Conservation (phyloP, 2,797 vertebrate species). For the Xenopus petersii region DNA sequence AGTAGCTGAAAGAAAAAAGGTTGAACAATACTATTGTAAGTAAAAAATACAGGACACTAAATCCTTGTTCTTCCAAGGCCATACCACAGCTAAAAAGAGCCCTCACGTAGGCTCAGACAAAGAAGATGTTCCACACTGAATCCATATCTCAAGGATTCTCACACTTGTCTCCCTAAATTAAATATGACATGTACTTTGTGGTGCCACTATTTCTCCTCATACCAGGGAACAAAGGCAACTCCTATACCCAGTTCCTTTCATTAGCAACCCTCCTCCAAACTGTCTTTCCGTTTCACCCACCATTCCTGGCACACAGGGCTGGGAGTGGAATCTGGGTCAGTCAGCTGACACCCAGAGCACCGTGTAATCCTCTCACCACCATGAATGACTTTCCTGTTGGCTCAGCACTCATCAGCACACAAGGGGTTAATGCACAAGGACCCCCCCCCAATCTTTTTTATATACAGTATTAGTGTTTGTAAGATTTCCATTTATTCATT, state of each 20-base stretch:
- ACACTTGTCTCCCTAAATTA: background rate
- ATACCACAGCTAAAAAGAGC: too few relatives aligned
- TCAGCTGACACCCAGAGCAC: background rate
- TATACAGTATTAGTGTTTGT: too few relatives aligned
- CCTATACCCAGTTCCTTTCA: background rate
- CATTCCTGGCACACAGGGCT: background rate
- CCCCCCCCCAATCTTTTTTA: background rate
- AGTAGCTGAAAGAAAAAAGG: too few relatives aligned
- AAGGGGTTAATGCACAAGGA: background rate
- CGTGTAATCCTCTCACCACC: background rate
- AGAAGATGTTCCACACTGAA: background rate
- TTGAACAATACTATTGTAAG: too few relatives aligned
- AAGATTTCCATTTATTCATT: too few relatives aligned
- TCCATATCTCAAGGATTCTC: background rate
- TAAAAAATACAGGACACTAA: background rate
- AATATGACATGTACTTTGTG: background rate
- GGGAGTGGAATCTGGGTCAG: constrained; percentile 14
- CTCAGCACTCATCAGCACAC: background rate
- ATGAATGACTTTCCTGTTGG: too few relatives aligned
- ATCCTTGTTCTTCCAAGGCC: too few relatives aligned
- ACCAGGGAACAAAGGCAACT: background rate
- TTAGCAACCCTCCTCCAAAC: background rate
- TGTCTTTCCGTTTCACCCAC: background rate
- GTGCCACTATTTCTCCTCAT: background rate
- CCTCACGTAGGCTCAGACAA: background rate